Conservation (phyloP, 2,888 invertebrate genomes). For the Isoperla grammatica region DNA sequence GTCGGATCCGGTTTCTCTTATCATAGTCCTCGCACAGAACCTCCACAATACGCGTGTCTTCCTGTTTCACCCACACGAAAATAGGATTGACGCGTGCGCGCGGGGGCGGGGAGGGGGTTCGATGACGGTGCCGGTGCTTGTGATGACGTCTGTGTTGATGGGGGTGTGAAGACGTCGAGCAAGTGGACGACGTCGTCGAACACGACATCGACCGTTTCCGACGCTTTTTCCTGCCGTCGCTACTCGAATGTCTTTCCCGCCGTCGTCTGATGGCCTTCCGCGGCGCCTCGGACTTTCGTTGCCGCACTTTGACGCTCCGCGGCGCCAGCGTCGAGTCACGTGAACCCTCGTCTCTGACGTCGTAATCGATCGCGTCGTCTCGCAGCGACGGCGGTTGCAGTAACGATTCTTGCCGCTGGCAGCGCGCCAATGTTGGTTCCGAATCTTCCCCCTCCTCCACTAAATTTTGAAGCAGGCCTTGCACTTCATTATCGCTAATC, state of each 20-base stretch:
- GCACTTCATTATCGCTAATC: conserved; percentile 20
- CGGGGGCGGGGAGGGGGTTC: conserved; percentile 40
- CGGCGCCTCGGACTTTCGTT: conserved; percentile 26
- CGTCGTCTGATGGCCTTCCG: conserved; percentile 32
- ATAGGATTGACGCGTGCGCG: conserved; percentile 70
- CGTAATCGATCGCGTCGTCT: conserved; percentile 36
- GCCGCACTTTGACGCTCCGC: conserved; percentile 39
- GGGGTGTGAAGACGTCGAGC: conserved; percentile 33
- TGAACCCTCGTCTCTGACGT: conserved; percentile 27
- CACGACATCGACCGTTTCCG: conserved; percentile 40
- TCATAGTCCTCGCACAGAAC: conserved; percentile 86
- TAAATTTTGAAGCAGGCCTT: conserved; percentile 33
- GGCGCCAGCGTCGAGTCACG: conserved; percentile 38
- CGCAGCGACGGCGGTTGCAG: conserved; percentile 31
- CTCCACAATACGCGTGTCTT: conserved; percentile 73
- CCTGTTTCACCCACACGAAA: conserved; percentile 79
- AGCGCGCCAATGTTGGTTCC: conserved; percentile 35
- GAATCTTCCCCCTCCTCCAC: conserved; percentile 33
- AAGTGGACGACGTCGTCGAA: conserved; percentile 33
- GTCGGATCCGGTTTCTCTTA: conserved; percentile 73
- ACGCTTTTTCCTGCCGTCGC: conserved; percentile 35
- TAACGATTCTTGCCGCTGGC: conserved; percentile 31
- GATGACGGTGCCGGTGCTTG: conserved; percentile 30
- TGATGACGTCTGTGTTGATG: conserved; percentile 35
- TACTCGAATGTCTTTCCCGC: conserved; percentile 42